Evolutionary conservation across 2,797 vertebrate genomes (phyloP).

Genomic region (Etheostoma perlongum): DNA sequence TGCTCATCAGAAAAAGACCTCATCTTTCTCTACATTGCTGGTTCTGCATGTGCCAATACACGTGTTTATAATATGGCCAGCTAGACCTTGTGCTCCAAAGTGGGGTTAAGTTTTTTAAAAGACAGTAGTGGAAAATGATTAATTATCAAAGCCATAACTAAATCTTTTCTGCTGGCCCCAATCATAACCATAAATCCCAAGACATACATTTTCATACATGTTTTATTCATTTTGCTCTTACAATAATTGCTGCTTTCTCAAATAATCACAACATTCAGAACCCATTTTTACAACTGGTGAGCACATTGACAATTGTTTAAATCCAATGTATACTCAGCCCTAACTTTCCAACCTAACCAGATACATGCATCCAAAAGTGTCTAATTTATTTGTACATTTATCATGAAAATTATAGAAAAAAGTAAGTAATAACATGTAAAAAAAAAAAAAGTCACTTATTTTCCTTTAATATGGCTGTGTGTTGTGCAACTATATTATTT

Average conservation of each 20-base stretch:
- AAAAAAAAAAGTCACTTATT: conserved; percentile 1
- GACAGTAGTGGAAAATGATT: neutral
- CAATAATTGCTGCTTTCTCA: neutral
- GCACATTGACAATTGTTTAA: neutral
- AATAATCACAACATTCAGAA: neutral
- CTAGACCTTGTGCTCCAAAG: neutral
- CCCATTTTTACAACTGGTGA: neutral
- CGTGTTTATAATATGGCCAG: conserved; percentile 16
- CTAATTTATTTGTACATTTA: conserved; percentile 6
- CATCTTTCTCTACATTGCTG: neutral
- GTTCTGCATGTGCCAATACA: neutral
- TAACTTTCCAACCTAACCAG: neutral
- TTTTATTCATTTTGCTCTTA: neutral
- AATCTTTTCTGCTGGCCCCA: neutral
- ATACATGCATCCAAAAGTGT: neutral
- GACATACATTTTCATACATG: neutral
- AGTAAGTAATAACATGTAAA: neutral
- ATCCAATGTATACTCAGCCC: neutral
- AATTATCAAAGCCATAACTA: conserved; percentile 6
- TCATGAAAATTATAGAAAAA: neutral
- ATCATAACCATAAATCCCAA: neutral
- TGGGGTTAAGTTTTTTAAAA: conserved; percentile 11
- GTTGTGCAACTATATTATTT: conserved; percentile 60
- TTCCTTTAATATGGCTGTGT: conserved; percentile 24
- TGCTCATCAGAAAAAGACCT: neutral